Conservation (phyloP, 2,113 vertebrate genomes). For the Oenanthe oenanthe region DNA sequence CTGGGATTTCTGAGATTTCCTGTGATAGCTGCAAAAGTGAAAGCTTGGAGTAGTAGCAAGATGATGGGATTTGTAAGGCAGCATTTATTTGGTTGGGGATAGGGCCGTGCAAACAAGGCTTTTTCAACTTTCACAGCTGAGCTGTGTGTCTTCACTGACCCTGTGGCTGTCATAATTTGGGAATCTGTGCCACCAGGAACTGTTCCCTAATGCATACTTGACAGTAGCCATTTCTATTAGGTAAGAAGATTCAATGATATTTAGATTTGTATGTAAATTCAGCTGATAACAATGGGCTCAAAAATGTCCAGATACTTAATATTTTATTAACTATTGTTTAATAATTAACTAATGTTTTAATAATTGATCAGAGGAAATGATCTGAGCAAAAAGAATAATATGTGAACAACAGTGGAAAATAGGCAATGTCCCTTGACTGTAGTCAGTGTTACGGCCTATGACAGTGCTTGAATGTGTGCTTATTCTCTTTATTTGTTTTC, state of each 20-base stretch:
- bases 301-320: neutral
- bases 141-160: neutral
- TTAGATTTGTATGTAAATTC: neutral
- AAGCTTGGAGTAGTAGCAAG: neutral
- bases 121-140: neutral
- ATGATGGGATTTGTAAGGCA: neutral
- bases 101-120: neutral
- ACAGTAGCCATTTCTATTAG: neutral
- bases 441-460: neutral
- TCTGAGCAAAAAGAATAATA: neutral
- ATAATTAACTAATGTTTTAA: neutral
- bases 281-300: neutral
- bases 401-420: neutral
- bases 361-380: neutral
- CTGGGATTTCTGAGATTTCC: neutral
- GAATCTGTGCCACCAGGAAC: neutral
- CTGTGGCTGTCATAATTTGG: neutral
- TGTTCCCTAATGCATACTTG: neutral
- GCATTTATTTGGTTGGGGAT: neutral
- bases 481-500: neutral
- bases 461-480: neutral
- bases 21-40: neutral
- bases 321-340: neutral
- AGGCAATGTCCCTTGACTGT: neutral
- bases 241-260: neutral